phyloP scores from a whole-genome alignment of 2,113 vertebrate genomes.

The Murina feae region DNA sequence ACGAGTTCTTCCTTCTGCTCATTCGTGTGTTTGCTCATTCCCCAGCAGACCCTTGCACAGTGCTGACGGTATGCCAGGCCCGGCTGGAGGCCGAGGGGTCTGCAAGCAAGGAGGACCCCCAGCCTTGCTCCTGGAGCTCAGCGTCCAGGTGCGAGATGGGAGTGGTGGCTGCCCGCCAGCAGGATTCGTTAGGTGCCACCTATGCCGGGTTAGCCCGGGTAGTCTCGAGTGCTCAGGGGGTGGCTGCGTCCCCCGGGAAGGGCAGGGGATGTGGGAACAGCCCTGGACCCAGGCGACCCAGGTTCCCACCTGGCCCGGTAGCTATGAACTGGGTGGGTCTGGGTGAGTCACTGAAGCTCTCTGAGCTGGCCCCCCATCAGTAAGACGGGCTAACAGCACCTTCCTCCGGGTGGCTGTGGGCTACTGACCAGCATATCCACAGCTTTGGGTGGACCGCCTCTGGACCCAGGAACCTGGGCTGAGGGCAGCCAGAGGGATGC shows the following conservation, averaged over 20 bases:
- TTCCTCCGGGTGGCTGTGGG: no score
- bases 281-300: background rate
- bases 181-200: no score
- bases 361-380: background rate
- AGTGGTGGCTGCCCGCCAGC: rapidly evolving
- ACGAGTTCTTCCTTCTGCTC: background rate
- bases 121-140: background rate
- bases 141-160: background rate
- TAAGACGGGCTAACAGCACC: background rate
- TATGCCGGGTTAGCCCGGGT: no score
- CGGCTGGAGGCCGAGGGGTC: rapidly evolving
- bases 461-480: background rate
- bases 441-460: background rate
- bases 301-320: background rate
- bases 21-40: background rate
- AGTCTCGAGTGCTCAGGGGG: background rate
- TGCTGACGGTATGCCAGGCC: background rate
- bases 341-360: background rate
- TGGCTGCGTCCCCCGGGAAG: background rate
- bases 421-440: rapidly evolving
- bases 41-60: background rate
- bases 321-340: background rate
- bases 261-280: background rate
- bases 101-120: background rate
- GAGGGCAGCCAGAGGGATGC: background rate